Percentiles rank a stretch among this genome's conserved stretches.
These are phyloP conservation scores for Anser cygnoides DNA, from an alignment of 2,113 vertebrate genomes.

Conservation along the genomic window DNA sequence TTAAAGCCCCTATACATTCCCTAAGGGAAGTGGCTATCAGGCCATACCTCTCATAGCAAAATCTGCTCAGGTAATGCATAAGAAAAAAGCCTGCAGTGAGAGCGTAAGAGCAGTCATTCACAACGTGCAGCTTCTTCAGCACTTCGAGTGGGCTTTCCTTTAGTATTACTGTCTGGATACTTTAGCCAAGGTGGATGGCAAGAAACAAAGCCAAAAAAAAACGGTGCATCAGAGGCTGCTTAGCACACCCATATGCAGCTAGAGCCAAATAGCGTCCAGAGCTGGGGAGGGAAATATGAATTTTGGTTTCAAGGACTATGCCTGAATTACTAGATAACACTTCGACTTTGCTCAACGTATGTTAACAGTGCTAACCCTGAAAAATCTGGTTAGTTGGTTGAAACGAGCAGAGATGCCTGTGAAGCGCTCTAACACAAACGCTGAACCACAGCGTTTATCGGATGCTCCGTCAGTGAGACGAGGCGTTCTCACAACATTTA, in stretches of 20 bases:
- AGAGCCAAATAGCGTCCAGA: background rate
- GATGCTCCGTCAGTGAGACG: background rate
- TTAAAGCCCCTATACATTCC: background rate
- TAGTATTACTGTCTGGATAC: background rate
- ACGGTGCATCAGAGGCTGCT: background rate
- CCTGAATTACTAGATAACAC: background rate
- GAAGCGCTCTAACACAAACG: background rate
- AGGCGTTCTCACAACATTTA: background rate
- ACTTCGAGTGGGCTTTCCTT: background rate
- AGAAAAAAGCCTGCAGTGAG: background rate
- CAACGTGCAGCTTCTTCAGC: background rate
- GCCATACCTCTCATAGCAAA: background rate
- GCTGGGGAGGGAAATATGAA: background rate
- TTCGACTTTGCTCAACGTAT: background rate
- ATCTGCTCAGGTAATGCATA: accelerated
- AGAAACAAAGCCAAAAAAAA: background rate
- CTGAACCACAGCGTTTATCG: background rate
- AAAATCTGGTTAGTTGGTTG: background rate
- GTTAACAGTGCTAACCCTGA: too few relatives aligned
- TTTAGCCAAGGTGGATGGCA: background rate
- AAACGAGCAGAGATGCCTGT: background rate
- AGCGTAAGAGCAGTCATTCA: accelerated
- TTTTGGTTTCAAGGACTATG: background rate
- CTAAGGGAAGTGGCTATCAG: background rate
- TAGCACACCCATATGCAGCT: background rate